phyloP scores from a whole-genome alignment of 2,797 vertebrate species.

The Amphiprion clarkii region DNA sequence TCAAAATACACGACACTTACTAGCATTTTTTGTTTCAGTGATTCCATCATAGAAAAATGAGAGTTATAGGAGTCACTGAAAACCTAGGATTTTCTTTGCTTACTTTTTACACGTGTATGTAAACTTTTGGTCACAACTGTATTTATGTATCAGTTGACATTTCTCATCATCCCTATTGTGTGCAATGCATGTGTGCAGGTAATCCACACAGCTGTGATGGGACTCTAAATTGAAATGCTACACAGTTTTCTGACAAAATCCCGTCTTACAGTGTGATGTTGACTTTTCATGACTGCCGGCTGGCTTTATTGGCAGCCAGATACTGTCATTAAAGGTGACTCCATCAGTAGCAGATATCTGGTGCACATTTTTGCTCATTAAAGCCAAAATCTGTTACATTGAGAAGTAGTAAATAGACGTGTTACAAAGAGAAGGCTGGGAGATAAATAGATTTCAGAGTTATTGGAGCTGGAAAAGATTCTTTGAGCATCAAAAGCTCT shows the following conservation, averaged over 20 bases:
- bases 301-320: constrained; percentile 23
- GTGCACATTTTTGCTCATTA: constrained; percentile 34
- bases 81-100: no score
- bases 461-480: background rate
- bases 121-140: no score
- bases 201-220: constrained; percentile 8
- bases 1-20: no score
- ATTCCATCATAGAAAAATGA: no score
- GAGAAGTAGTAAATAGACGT: constrained; percentile 32
- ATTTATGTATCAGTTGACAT: no score
- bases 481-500: no score
- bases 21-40: no score
- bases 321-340: constrained; percentile 32
- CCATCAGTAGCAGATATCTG: constrained; percentile 21
- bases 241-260: constrained; percentile 18
- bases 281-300: constrained; percentile 36
- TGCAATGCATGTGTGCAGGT: background rate
- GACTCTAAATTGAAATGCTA: background rate
- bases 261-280: constrained; percentile 15
- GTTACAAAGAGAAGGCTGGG: constrained; percentile 12
- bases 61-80: no score
- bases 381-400: constrained; percentile 19
- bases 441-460: no score
- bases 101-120: no score
- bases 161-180: background rate